Evolutionary conservation across 2,888 invertebrate species (phyloP).

Genomic region (Aspidiotus destructor): DNA sequence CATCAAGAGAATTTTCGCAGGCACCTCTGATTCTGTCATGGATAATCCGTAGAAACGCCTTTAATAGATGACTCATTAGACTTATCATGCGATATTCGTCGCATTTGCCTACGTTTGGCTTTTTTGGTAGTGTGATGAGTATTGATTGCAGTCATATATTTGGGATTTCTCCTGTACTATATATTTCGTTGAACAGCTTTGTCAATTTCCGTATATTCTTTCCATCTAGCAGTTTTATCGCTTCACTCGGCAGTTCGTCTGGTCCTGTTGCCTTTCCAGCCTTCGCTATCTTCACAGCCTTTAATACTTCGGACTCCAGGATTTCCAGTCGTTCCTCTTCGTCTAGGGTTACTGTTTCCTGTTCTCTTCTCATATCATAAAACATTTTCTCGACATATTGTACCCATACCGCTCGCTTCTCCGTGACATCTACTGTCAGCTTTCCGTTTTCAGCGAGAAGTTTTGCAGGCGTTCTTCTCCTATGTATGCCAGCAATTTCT

Average conservation of each 20-base stretch:
- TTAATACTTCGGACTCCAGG: constrained; percentile 33
- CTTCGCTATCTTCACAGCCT: constrained; percentile 28
- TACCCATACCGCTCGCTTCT: neutral
- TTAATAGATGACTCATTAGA: constrained; percentile 34
- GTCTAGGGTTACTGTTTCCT: neutral
- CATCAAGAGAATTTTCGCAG: constrained; percentile 35
- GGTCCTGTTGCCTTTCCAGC: constrained; percentile 35
- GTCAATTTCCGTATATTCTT: constrained; percentile 33
- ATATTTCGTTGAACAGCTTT: constrained; percentile 35
- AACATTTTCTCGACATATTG: constrained; percentile 17
- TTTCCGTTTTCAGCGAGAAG: neutral
- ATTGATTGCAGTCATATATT: constrained; percentile 35
- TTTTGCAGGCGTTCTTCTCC: neutral
- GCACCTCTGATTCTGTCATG: constrained; percentile 28
- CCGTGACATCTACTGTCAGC: neutral
- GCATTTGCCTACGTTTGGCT: constrained; percentile 34
- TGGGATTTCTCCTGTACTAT: constrained; percentile 35
- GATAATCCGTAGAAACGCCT: constrained; percentile 31
- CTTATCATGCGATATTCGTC: constrained; percentile 34
- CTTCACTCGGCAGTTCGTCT: constrained; percentile 34
- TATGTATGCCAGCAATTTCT: neutral
- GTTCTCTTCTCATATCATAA: constrained; percentile 10
- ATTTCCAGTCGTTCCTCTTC: constrained; percentile 13
- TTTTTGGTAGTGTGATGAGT: constrained; percentile 35
- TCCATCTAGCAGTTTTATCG: constrained; percentile 35